Base-by-base conservation (phyloP, 2,888 invertebrate species). In the Amphipoea lucens region DNA sequence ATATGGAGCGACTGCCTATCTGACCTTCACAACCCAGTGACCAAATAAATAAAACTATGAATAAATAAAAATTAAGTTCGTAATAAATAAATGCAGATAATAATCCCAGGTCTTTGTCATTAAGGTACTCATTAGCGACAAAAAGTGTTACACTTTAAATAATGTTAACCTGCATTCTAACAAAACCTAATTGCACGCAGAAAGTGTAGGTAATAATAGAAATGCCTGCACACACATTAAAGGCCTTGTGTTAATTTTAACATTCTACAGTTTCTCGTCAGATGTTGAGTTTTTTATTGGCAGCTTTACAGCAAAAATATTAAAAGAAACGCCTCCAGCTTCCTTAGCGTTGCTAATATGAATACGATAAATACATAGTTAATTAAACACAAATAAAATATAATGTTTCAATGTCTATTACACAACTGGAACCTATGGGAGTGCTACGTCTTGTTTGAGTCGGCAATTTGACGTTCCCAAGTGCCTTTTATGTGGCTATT, bases 211-310 rank as follows among this genome's bases (percentile, higher is more conserved):
- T 63, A 83, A 40, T 70, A 29, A 29, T 1, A 74, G 69, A 60
- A 70, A 79, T 70, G 51, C 36, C 54, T 78, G 63, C 14, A 51
- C 77, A 71, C 17, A 54, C 62, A 70, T 83, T 62, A 62, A 54
- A 83, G 74, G n/a, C 65, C 82, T 62, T 70, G 74, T 54, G 82
- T 62, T 82, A 72, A 83, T 82, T 82, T 70, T 82, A 82, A 83
- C 45, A 60, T 40, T 51, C 29, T 14, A 63, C 78, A 60, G 36
- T 57, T 62, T 82, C 40, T 66, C 2, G 60, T 63, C 40, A 62
- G 54, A 23, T 54, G 73, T 73, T 60, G 54, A 54, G 40, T 60
- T 77, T 69, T 70, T 23, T 69, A 76, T 83, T 83, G 82, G 82
- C 68, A 79, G 60, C 69, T 62, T 54, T 65, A 60, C 57, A 73